Evolutionary conservation across 2,888 invertebrate species (phyloP), one percentile per base, ranked within the genome.

Genomic region (Acronicta leporina): DNA sequence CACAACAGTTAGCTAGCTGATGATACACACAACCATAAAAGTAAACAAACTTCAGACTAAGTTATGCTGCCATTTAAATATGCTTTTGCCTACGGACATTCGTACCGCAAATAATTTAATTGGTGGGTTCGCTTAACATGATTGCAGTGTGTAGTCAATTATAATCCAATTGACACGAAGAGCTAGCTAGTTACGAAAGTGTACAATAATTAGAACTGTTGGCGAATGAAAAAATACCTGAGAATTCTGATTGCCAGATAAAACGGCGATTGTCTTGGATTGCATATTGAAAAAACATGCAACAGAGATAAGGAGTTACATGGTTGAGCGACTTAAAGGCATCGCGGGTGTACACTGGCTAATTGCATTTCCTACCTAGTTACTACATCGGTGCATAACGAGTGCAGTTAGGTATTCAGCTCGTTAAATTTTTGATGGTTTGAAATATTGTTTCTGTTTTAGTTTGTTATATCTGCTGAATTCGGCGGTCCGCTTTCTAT

Each of bases 251-350:
- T 94, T 88, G 86, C 74, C 84, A 88, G 93, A 94, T 92, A 93
- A 89, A 85, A 73, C 79, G 68, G 84, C 89, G 92, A 93, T 94
- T 93, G 94, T 92, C 88, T 92, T 68, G 87, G 87, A 90, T 92
- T 92, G 92, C 92, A 92, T 94, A 94, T 92, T 92, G 92, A 94
- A 94, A 94, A 94, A 93, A 89, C 94, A 94, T 93, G 94, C 94
- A 94, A 94, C 84, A 86, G 87, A 93, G 94, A 94, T 94, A 94
- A 94, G 93, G 85, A 81, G 90, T 92, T 94, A 92, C 89, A 92
- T 82, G 94, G 82, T 79, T 89, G 90, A 93, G 90, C 89, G 91
- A 90, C 77, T 90, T 77, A 78, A 84, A 89, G 89, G 90, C 89
- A 90, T 89, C 88, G 87, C 84, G 83, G 83, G 87, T 83, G 87